Base-by-base conservation (phyloP, 2,888 invertebrate genomes). In the Galeruca laticollis region DNA sequence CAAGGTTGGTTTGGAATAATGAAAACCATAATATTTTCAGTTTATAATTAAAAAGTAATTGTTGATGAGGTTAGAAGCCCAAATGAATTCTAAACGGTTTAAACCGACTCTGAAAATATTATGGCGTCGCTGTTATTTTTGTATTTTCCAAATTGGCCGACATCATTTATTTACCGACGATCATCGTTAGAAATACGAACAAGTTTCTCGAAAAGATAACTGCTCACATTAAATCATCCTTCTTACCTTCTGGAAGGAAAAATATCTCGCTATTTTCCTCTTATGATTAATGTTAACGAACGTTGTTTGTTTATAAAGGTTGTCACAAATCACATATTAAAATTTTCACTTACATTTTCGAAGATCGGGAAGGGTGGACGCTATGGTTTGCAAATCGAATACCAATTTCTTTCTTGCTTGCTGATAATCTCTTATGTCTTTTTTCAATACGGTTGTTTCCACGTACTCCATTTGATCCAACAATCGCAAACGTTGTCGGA, bases 161-260 rank as follows among this genome's bases (percentile, higher is more conserved):
- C 33, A 64, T 64, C 57, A 57, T 57, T 65, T 57, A 65, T 57
- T 33, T 33, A 33, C 56, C 56, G 43, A 47, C 43, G 31, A 56
- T 64, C 56, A 11, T 15, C 11, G 35, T 57, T 57, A 57, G 33
- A 64, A 40, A 37, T 20, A 52, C 56, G 15, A 15, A 20, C 26
- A 31, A 35, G 35, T 57, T 57, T 15, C 9, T 18, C 15, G 2
- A 52, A 51, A 60, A 11, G 40, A 56, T 43, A 56, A 60, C 47
- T n/a, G 35, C n/a, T 15, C 31, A n/a, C 9, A 18, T 56, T 35
- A 35, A 57, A 57, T 57, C 56, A 57, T 18, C 1, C 18, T 15
- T 57, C 20, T 35, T 57, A 33, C 33, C 56, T 57, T 57, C 11
- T 18, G 6, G 21, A 21, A 21, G 8, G 31, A 57, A 57, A 11